Conservation (phyloP, 2,888 invertebrate genomes). For the Andrena bucephala region DNA sequence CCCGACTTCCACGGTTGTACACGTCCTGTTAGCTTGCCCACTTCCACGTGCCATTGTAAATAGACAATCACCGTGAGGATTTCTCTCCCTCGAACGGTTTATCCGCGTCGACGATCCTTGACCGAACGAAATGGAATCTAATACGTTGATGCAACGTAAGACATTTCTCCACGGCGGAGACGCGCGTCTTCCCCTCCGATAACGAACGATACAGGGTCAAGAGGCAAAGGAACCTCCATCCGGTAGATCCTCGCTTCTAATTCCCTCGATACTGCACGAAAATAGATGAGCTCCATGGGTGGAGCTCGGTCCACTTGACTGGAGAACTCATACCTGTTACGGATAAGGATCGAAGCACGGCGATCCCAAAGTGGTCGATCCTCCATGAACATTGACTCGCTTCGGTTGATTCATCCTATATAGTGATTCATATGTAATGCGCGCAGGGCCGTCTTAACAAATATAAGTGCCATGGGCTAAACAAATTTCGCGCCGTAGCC, state of each 20-base stretch:
- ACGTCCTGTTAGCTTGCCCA: background rate
- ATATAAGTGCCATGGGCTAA: too few species aligned
- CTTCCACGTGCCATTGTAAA: slow-evolving; percentile 12
- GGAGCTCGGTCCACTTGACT: slow-evolving; percentile 14
- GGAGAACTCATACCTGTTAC: background rate
- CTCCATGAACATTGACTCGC: too few species aligned
- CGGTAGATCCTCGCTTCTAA: slow-evolving; percentile 35
- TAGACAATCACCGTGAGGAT: slow-evolving; percentile 33
- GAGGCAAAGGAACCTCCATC: slow-evolving; percentile 17
- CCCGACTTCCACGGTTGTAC: background rate
- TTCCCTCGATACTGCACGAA: slow-evolving; percentile 49
- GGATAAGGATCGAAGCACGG: slow-evolving; percentile 15
- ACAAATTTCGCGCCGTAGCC: too few species aligned
- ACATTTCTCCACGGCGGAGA: slow-evolving; percentile 16
- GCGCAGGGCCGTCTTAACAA: too few species aligned
- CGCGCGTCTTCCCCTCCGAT: slow-evolving; percentile 16
- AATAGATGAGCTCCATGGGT: slow-evolving; percentile 53
- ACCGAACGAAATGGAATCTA: slow-evolving; percentile 25
- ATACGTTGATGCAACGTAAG: slow-evolving; percentile 48
- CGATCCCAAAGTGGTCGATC: background rate
- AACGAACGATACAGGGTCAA: slow-evolving; percentile 38
- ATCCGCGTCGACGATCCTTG: slow-evolving; percentile 28
- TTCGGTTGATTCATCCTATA: too few species aligned
- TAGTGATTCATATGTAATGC: too few species aligned
- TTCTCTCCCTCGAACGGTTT: slow-evolving; percentile 27